Percentiles rank a stretch among this genome's conserved stretches.
These are phyloP conservation scores for Charaxes varanes DNA, from an alignment of 1,140 invertebrate species.

Conservation along the genomic window DNA sequence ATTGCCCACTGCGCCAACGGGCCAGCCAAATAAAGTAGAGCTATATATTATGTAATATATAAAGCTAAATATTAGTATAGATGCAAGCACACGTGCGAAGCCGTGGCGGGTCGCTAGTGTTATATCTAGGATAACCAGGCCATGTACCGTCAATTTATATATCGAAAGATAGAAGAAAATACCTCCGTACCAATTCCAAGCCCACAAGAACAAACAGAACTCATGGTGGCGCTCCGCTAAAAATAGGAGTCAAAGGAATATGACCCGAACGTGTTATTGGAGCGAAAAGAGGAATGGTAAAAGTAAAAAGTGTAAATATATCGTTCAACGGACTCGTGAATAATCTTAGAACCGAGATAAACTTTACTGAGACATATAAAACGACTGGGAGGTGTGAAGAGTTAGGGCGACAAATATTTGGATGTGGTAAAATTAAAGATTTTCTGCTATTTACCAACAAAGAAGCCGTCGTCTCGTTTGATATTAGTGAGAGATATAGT, in stretches of 20 bases:
- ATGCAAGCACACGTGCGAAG: too few relatives aligned
- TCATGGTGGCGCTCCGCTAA: slow-evolving; percentile 11
- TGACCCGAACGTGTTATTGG: slow-evolving; percentile 32
- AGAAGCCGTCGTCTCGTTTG: neutral
- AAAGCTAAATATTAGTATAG: too few relatives aligned
- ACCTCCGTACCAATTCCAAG: too few relatives aligned
- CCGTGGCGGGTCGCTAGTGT: too few relatives aligned
- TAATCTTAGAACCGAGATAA: slow-evolving; percentile 54
- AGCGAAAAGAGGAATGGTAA: slow-evolving; percentile 42
- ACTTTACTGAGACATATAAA: slow-evolving; percentile 53
- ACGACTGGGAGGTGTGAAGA: slow-evolving; percentile 25
- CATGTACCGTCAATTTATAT: too few relatives aligned
- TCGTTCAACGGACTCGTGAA: slow-evolving; percentile 60
- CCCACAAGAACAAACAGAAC: neutral
- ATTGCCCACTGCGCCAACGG: too few relatives aligned
- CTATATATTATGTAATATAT: too few relatives aligned
- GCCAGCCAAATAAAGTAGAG: too few relatives aligned
- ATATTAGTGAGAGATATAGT: neutral
- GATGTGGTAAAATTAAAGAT: slow-evolving; percentile 22
- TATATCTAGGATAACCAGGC: too few relatives aligned
- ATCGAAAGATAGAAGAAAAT: too few relatives aligned
- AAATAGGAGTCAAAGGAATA: slow-evolving; percentile 34
- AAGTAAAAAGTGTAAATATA: slow-evolving; percentile 60
- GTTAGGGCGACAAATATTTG: slow-evolving; percentile 21
- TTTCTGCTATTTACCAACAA: neutral